phyloP scores from a whole-genome alignment of 1,140 invertebrate species.

The Chrysopa pallens region DNA sequence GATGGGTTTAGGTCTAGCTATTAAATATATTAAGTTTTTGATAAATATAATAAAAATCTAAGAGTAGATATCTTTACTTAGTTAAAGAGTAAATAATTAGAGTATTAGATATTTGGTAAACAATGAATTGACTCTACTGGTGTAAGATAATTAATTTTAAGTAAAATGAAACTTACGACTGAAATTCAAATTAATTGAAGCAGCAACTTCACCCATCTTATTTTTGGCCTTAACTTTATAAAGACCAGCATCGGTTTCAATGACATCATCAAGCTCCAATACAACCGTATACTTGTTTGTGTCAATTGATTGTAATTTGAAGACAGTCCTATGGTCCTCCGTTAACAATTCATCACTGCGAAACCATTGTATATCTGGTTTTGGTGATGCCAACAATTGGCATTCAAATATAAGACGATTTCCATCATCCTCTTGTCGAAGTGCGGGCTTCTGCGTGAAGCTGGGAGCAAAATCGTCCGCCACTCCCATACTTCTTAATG shows the following conservation, averaged over 20 bases:
- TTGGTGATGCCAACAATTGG: conserved; percentile 69
- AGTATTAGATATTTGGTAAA: no score
- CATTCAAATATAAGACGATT: conserved; percentile 92
- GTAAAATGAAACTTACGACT: conserved; percentile 67
- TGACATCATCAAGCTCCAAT: conserved; percentile 85
- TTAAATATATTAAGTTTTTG: no score
- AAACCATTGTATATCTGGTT: conserved; percentile 85
- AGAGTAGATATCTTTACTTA: no score
- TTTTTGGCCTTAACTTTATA: conserved; percentile 98
- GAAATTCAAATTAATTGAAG: conserved; percentile 97
- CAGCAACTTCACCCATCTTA: conserved; percentile 92
- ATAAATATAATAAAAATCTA: no score
- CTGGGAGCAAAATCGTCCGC: conserved; percentile 90
- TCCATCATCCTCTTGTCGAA: conserved; percentile 88
- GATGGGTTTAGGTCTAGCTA: no score
- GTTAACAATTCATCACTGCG: conserved; percentile 65
- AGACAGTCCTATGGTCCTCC: conserved; percentile 67
- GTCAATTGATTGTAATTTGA: conserved; percentile 67
- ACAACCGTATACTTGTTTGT: conserved; percentile 78
- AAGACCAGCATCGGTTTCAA: conserved; percentile 88
- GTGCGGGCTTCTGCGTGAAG: conserved; percentile 91
- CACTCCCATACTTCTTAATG: conserved; percentile 41
- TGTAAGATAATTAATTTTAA: no score
- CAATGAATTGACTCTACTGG: no score
- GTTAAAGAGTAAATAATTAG: no score